phyloP scores from a whole-genome alignment of 2,797 vertebrate species.

The Pantherophis alleghaniensis region DNA sequence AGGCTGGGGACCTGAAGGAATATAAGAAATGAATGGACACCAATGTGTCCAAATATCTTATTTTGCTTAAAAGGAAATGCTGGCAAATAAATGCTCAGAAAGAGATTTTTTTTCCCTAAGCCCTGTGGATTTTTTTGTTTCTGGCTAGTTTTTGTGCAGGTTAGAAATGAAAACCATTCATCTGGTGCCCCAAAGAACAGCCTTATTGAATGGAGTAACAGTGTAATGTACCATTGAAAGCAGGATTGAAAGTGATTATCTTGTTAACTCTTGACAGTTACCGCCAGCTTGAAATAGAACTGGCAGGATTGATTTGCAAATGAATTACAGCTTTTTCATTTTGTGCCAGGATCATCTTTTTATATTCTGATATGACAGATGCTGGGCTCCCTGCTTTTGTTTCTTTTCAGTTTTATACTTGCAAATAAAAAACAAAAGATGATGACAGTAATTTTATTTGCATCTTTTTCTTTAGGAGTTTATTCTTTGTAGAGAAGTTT shows the following conservation, averaged over 20 bases:
- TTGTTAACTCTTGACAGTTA: slow-evolving; percentile 99
- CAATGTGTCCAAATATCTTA: slow-evolving; percentile 82
- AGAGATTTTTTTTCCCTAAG: slow-evolving; percentile 82
- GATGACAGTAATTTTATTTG: slow-evolving; percentile 86
- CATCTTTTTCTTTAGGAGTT: slow-evolving; percentile 78
- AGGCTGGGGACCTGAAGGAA: slow-evolving; percentile 74
- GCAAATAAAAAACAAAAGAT: slow-evolving; percentile 87
- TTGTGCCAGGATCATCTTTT: slow-evolving; percentile 97
- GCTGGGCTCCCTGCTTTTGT: slow-evolving; percentile 90
- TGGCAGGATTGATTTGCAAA: slow-evolving; percentile 98
- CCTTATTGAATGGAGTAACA: slow-evolving; percentile 89
- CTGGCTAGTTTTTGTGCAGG: slow-evolving; percentile 80
- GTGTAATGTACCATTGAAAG: slow-evolving; percentile 93
- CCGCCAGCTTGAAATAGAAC: slow-evolving; percentile 93
- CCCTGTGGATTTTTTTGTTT: slow-evolving; percentile 75
- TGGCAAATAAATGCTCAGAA: slow-evolving; percentile 82
- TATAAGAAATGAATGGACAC: slow-evolving; percentile 85
- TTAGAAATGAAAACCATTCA: slow-evolving; percentile 91
- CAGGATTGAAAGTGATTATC: slow-evolving; percentile 99
- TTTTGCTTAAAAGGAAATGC: slow-evolving; percentile 80
- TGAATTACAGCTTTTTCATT: slow-evolving; percentile 95
- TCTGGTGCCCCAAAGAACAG: slow-evolving; percentile 87
- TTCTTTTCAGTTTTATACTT: slow-evolving; percentile 83
- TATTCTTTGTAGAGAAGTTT: slow-evolving; percentile 86
- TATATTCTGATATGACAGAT: slow-evolving; percentile 99